These are phyloP conservation scores for Alligator mississippiensis DNA, from an alignment of 2,113 vertebrate genomes.

Conservation along the genomic window DNA sequence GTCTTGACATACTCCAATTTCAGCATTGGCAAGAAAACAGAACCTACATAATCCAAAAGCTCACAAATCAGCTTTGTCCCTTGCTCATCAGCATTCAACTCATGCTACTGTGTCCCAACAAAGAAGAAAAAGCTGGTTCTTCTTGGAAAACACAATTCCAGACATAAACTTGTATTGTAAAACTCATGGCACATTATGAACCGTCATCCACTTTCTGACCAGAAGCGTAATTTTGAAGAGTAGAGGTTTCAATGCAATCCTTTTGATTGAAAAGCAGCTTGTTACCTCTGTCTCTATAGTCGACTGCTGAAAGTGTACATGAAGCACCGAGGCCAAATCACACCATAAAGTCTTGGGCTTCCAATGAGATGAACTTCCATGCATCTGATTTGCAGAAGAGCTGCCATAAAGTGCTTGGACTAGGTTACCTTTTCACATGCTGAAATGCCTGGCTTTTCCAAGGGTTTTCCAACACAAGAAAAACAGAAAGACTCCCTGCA, in stretches of 20 bases:
- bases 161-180: neutral
- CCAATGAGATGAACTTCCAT: accelerated
- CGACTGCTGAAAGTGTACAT: neutral
- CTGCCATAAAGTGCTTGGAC: neutral
- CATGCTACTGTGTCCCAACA: neutral
- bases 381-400: neutral
- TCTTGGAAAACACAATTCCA: neutral
- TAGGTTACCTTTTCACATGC: neutral
- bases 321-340: neutral
- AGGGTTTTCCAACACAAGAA: neutral
- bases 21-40: neutral
- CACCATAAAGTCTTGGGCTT: neutral
- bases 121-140: neutral
- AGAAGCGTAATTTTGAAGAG: neutral
- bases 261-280: neutral
- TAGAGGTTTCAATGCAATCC: accelerated
- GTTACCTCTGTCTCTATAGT: accelerated
- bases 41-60: neutral
- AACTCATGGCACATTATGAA: neutral
- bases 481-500: neutral
- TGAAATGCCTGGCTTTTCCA: neutral
- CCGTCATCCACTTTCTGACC: neutral
- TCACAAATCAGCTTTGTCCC: neutral
- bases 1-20: neutral
- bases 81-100: neutral